Percentiles rank a stretch among this genome's conserved stretches.
phyloP scores from a whole-genome alignment of 1,140 invertebrate genomes.

The Elymnias hypermnestra region DNA sequence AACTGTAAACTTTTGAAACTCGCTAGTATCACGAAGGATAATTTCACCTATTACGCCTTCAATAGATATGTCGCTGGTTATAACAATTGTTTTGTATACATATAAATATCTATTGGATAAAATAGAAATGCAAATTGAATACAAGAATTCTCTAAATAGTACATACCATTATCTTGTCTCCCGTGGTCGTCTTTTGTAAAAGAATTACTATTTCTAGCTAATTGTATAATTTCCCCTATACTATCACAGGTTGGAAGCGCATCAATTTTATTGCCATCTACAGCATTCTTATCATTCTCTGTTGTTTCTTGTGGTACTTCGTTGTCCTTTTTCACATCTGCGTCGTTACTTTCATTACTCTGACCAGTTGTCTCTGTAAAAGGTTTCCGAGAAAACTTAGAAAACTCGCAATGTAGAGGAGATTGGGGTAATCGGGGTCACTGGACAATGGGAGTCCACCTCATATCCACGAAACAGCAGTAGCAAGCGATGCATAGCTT shows the following conservation, averaged over 20 bases:
- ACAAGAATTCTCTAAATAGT: not conserved
- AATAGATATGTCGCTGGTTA: no score
- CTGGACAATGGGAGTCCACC: no score
- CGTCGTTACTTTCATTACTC: not conserved
- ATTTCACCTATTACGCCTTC: no score
- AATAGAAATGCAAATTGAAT: no score
- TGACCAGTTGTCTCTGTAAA: constrained; percentile 8
- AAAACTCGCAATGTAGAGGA: not conserved
- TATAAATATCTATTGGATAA: no score
- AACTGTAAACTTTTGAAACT: no score
- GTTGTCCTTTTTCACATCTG: not conserved
- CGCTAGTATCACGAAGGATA: no score
- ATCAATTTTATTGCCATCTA: constrained; percentile 1
- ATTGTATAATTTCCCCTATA: constrained; percentile 31
- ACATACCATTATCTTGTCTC: constrained; percentile 10
- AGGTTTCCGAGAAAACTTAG: not conserved
- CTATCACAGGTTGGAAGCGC: constrained; percentile 32
- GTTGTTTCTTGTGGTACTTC: not conserved
- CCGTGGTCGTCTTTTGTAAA: not conserved
- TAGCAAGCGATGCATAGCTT: no score
- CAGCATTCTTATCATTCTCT: not conserved
- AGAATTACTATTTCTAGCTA: constrained; percentile 23
- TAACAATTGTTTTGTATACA: no score
- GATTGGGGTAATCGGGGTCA: no score
- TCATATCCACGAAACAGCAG: no score